Evolutionary conservation across 2,113 vertebrate genomes (phyloP).

Genomic region (Zingel zingel): DNA sequence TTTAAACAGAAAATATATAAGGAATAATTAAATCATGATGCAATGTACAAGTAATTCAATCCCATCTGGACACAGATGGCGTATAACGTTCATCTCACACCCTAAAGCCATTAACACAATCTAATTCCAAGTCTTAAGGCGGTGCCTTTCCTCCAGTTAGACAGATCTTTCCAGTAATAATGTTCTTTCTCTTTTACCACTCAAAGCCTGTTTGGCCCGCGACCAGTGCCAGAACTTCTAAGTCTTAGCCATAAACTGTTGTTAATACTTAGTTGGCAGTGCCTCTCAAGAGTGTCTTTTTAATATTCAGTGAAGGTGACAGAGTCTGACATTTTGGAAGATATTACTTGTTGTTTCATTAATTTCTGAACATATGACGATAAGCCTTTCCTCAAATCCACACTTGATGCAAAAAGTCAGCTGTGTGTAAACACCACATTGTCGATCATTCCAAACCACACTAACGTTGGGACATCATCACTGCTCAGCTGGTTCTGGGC

Average conservation of each 20-base stretch:
- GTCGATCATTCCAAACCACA: too few relatives aligned
- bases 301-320: neutral
- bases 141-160: neutral
- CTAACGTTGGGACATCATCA: too few relatives aligned
- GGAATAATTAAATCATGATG: neutral
- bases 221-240: slow-evolving; percentile 5
- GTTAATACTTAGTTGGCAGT: neutral
- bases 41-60: slow-evolving; percentile 17
- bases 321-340: neutral
- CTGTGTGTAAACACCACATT: too few relatives aligned
- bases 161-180: slow-evolving; percentile 9
- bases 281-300: neutral
- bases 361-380: too few relatives aligned
- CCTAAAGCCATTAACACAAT: slow-evolving; percentile 46
- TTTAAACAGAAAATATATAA: neutral
- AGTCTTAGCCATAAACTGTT: neutral
- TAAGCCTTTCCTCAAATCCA: too few relatives aligned
- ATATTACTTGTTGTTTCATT: too few relatives aligned
- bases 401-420: too few relatives aligned
- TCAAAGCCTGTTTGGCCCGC: slow-evolving; percentile 11
- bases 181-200: slow-evolving; percentile 19
- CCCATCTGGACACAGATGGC: slow-evolving; percentile 15
- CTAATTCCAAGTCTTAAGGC: slow-evolving; percentile 27
- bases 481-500: too few relatives aligned
- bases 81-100: neutral